Evolutionary conservation across 2,888 invertebrate species (phyloP).

Genomic region (Strigamia transsilvanica): DNA sequence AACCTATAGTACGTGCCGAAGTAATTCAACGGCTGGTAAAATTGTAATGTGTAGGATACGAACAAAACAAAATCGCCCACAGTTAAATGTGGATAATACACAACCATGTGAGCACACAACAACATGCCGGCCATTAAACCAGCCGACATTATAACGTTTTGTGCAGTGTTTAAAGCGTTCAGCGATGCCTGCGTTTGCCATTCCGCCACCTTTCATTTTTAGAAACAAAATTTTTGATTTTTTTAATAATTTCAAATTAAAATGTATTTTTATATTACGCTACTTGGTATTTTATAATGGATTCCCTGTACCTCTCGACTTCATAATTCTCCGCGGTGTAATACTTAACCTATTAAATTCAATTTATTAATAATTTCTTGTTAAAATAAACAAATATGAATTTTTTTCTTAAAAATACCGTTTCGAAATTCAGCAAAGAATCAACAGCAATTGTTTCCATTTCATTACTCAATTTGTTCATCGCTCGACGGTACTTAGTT

Average conservation of each 20-base stretch:
- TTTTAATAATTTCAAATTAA: background rate
- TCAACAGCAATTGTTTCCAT: constrained; percentile 92
- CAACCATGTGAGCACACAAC: constrained; percentile 87
- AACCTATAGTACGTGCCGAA: constrained; percentile 98
- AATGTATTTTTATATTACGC: constrained; percentile 58
- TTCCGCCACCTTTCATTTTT: constrained; percentile 78
- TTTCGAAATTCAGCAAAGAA: constrained; percentile 96
- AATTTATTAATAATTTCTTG: background rate
- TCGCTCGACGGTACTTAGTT: constrained; percentile 89
- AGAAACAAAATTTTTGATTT: constrained; percentile 26
- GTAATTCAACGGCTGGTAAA: constrained; percentile 96
- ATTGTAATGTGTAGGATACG: constrained; percentile 90
- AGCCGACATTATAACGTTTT: constrained; percentile 86
- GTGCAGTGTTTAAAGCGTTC: constrained; percentile 87
- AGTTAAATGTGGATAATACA: constrained; percentile 73
- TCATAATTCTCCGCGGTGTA: constrained; percentile 95
- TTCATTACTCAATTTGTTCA: constrained; percentile 94
- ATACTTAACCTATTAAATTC: constrained; percentile 74
- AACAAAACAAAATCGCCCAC: constrained; percentile 97
- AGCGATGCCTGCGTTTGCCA: constrained; percentile 86
- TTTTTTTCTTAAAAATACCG: constrained; percentile 70
- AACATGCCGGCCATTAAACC: constrained; percentile 88
- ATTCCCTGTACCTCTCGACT: constrained; percentile 81
- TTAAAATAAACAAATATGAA: constrained; percentile 56
- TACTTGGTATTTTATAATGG: constrained; percentile 88